A percentile compares a stretch with the other conserved stretches of the same genome.
phyloP scores from a whole-genome alignment of 1,140 invertebrate species.

The Gryllus bimaculatus region DNA sequence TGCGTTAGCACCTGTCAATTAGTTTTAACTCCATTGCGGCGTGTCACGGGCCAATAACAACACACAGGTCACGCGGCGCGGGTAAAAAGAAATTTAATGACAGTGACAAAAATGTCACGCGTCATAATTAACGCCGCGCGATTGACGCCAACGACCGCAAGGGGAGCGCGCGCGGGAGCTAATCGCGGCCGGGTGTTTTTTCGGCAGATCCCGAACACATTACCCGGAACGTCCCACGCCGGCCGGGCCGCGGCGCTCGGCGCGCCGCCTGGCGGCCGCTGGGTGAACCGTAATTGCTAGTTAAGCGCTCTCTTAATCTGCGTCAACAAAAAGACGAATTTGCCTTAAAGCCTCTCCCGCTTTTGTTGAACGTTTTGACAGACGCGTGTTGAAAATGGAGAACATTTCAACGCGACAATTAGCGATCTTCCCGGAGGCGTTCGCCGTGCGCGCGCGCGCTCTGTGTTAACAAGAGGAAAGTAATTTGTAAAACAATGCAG shows the following conservation, averaged over 20 bases:
- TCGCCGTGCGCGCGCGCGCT: neutral
- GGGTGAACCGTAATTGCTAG: neutral
- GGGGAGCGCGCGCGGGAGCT: too few relatives aligned
- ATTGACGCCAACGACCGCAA: too few relatives aligned
- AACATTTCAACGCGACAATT: constrained; percentile 1
- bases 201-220: too few relatives aligned
- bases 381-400: neutral
- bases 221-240: too few relatives aligned
- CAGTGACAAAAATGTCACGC: neutral
- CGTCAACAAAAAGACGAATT: constrained; percentile 4
- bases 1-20: too few relatives aligned
- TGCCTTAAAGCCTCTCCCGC: neutral
- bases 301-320: neutral
- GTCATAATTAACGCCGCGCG: too few relatives aligned
- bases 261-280: too few relatives aligned
- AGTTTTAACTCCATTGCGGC: neutral
- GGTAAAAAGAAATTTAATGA: neutral
- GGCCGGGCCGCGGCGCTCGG: too few relatives aligned
- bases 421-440: neutral
- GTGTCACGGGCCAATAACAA: neutral
- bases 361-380: neutral
- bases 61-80: neutral
- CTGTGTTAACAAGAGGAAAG: neutral
- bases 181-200: too few relatives aligned
- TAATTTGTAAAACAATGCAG: constrained; percentile 5